Percentiles rank a stretch among this genome's conserved stretches.
Evolutionary conservation across 2,797 vertebrate species (phyloP).

Genomic region (Tarsius wallacei): DNA sequence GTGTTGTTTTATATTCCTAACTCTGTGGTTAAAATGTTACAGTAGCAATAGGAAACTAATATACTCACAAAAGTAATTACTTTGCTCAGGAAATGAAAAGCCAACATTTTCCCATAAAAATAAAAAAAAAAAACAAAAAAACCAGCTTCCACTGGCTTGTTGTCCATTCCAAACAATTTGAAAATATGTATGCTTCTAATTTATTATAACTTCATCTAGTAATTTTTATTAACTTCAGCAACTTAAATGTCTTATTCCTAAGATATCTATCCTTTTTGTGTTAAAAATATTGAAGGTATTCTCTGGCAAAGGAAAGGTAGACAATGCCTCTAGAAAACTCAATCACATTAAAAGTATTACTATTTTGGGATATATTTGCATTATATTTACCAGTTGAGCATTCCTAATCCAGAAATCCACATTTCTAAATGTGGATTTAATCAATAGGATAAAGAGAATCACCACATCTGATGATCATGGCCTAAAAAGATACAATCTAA

Average conservation of each 20-base stretch:
- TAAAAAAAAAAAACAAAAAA: conserved; percentile 27
- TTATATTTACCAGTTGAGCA: too few relatives aligned
- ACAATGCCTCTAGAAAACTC: not conserved
- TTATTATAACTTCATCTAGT: not conserved
- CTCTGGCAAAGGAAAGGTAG: conserved; percentile 26
- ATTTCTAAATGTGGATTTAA: not conserved
- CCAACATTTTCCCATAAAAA: not conserved
- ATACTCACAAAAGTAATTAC: not conserved
- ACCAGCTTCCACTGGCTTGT: not conserved
- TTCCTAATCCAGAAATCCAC: too few relatives aligned
- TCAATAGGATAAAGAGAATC: not conserved
- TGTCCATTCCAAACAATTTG: conserved; percentile 43
- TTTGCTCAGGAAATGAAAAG: conserved; percentile 29
- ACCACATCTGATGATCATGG: not conserved
- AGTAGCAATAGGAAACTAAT: not conserved
- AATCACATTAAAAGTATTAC: not conserved
- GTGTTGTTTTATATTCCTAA: not conserved
- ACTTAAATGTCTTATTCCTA: not conserved
- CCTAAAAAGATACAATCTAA: not conserved
- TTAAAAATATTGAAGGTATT: not conserved
- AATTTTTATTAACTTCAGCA: conserved; percentile 54
- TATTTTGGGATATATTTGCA: too few relatives aligned
- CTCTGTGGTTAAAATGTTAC: not conserved
- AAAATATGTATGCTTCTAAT: conserved; percentile 41
- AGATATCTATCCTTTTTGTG: not conserved